Percentiles rank a stretch among this genome's conserved stretches.
Evolutionary conservation across 2,113 vertebrate species (phyloP).

Genomic region (Megaceryle maxima): DNA sequence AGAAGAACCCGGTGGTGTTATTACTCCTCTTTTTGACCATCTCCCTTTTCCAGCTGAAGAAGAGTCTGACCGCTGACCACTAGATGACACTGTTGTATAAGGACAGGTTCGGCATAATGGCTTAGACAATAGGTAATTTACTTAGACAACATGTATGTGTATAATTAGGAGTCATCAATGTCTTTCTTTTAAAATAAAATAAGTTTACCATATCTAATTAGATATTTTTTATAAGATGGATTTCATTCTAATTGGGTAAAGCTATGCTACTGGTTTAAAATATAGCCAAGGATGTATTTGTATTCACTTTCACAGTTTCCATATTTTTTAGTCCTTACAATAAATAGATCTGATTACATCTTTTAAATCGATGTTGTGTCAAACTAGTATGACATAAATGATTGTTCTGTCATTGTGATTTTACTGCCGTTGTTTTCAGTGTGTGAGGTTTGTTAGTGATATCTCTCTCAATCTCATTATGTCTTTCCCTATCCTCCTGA

Average conservation of each 20-base stretch:
- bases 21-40: not conserved
- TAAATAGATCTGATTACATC: slow-evolving; percentile 57
- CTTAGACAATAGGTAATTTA: slow-evolving; percentile 74
- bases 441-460: not conserved
- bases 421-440: slow-evolving; percentile 41
- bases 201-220: slow-evolving; percentile 83
- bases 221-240: slow-evolving; percentile 74
- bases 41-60: not conserved
- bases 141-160: slow-evolving; percentile 71
- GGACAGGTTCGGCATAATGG: not conserved
- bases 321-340: slow-evolving; percentile 27
- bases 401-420: slow-evolving; percentile 42
- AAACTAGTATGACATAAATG: slow-evolving; percentile 35
- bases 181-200: slow-evolving; percentile 76
- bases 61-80: slow-evolving; percentile 51
- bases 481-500: not conserved
- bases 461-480: not conserved
- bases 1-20: rapidly evolving
- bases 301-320: slow-evolving; percentile 22
- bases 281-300: not conserved
- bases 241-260: slow-evolving; percentile 75
- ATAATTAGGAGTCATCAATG: slow-evolving; percentile 76
- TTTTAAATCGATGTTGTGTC: slow-evolving; percentile 58
- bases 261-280: slow-evolving; percentile 63
- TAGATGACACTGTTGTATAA: slow-evolving; percentile 83